Evolutionary conservation across 92 coral and sea anemone species (phyloP), one percentile per base, ranked within the genome.

Genomic region (Palythoa grandis): DNA sequence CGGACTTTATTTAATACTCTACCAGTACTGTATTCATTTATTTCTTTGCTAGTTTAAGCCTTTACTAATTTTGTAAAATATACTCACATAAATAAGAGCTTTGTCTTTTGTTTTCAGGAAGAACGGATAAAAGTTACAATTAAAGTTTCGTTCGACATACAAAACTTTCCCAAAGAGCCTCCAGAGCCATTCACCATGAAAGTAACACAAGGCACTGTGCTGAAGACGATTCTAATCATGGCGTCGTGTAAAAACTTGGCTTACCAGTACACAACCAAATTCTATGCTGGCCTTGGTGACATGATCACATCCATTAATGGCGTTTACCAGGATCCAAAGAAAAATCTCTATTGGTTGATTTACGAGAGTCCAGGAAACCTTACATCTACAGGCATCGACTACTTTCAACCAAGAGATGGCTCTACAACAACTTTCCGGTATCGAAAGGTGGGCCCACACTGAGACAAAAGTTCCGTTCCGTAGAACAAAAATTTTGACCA

Each of bases 341-440:
- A 38, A 10, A 17, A 39, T 8, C 52, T 70, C 17, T 70, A 70
- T 14, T 70, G 75, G 75, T 4, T 70, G 75, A 70, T 70, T 17
- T 70, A 70, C 20, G 75, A 70, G 52, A 37, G 10, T 3, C 75
- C 75, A 0, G 75, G 75, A 7, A 15, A 35, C 4, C 75, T 70
- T 40, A 70, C 75, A 70, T 47, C 75, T 7, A 70, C 75, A 29
- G 75, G 75, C 9, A 70, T 70, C 11, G 75, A 70, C 48, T 6
- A 37, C 17, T 70, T 70, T 39, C 75, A 70, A 11, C 75, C 75
- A 37, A 70, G 29, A 40, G 52, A 70, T 40, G 75, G 75, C 17
- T 70, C 75, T 52, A 70, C 75, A 70, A 70, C 75, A 48, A 70
- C 12, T 6, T 70, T 70, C 29, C 75, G 29, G 75, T 70, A 70